phyloP scores from a whole-genome alignment of 2,797 vertebrate genomes.

The Pseudotriccus pelzelni region DNA sequence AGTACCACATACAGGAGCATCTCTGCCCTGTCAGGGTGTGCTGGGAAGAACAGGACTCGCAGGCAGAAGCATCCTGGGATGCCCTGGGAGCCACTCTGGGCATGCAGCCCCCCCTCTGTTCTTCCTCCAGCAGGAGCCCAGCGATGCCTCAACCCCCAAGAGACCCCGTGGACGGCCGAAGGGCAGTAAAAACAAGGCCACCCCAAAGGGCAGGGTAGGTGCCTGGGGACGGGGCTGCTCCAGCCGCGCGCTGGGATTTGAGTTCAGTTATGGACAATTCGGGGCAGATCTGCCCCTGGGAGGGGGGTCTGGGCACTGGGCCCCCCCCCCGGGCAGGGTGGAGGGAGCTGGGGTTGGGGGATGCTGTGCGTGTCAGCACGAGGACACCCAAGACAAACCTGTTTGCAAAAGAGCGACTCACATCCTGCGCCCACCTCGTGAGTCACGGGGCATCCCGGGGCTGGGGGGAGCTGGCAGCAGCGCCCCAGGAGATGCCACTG shows the following conservation, averaged over 20 bases:
- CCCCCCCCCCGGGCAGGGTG: background rate
- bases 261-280: background rate
- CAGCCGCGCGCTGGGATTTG: background rate
- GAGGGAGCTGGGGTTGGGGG: background rate
- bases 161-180: slow-evolving; percentile 92
- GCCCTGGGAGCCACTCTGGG: accelerated
- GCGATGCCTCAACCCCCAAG: slow-evolving; percentile 91
- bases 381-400: background rate
- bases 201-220: slow-evolving; percentile 87
- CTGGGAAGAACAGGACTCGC: background rate
- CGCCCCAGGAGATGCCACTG: background rate
- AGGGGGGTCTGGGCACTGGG: background rate
- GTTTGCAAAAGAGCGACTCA: slow-evolving; percentile 28
- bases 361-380: background rate
- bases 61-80: accelerated
- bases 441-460: background rate
- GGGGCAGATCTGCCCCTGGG: background rate
- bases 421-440: slow-evolving; percentile 37
- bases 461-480: background rate
- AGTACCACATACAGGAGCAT: background rate
- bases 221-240: background rate
- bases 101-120: background rate
- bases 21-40: background rate
- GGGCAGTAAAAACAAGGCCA: slow-evolving; percentile 93
- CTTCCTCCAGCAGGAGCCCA: slow-evolving; percentile 84